Base-by-base conservation (phyloP, 2,888 invertebrate species). In the Tricholauxania praeusta region DNA sequence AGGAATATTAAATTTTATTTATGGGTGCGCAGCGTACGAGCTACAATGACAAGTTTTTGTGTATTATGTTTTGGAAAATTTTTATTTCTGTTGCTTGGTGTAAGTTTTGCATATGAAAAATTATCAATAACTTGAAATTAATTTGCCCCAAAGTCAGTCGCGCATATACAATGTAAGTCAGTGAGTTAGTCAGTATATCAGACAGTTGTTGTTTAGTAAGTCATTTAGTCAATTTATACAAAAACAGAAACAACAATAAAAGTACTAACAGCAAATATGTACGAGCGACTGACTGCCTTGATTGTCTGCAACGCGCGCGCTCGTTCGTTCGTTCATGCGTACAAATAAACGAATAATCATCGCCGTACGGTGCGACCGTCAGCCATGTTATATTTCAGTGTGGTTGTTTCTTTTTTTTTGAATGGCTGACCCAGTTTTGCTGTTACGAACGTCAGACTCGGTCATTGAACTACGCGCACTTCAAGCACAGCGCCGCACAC, bases 401-500 rank as follows among this genome's bases (percentile, higher is more conserved):
- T 39, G 39, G 39, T 39, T 10, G 39, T 39, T 39, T 39, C 8
- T 39, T 39, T 39, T 39, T 39, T 39, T 39, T 39, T 39, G 39
- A 39, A 39, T 22, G 55, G 63, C 63, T 84, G 83, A 84, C 83
- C 83, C 78, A 84, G 81, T 82, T 84, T 80, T 74, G 76, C 75
- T 75, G 75, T 78, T 78, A 81, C 78, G 78, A 81, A 80, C 81
- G 79, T 80, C 80, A 81, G 81, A 80, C 80, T 78, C 81, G 83
- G 82, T 82, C 83, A 82, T 81, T 80, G 83, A 84, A 84, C 83
- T 82, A 76, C 75, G 76, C 55, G 65, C 62, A 74, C 70, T 28
- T 64, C 39, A 39, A 39, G 39, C 39, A 39, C 19, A 49, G 64
- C 64, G 3, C 47, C 49, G 10, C 10, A 10, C 39, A 39, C 48